phyloP scores from a whole-genome alignment of 2,113 vertebrate species.

The Ursus arctos region DNA sequence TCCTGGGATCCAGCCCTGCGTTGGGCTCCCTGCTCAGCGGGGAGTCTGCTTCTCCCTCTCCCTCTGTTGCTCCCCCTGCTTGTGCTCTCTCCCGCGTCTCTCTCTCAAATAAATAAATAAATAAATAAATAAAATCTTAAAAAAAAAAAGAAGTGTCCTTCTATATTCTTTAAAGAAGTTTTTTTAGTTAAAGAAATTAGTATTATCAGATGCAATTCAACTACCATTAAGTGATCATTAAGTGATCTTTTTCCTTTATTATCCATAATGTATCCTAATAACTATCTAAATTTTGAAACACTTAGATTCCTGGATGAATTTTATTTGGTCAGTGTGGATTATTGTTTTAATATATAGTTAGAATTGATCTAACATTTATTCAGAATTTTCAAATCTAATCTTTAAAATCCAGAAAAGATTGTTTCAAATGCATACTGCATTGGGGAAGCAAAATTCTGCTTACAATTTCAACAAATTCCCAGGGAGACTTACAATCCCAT shows the following conservation, averaged over 20 bases:
- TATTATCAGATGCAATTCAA: neutral
- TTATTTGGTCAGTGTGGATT: neutral
- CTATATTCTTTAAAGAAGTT: neutral
- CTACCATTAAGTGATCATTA: neutral
- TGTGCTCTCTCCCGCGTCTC: no score
- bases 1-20: no score
- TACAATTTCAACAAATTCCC: neutral
- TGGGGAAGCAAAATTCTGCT: neutral
- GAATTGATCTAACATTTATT: neutral
- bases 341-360: neutral
- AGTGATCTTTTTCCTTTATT: neutral
- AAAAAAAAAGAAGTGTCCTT: neutral
- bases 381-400: constrained; percentile 44
- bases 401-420: neutral
- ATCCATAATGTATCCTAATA: neutral
- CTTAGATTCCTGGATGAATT: neutral
- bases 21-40: no score
- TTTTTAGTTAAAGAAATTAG: constrained; percentile 15
- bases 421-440: neutral
- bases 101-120: no score
- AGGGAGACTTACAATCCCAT: neutral
- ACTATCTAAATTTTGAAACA: neutral
- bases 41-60: no score
- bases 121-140: no score
- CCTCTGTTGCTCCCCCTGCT: no score